Conservation (phyloP, 2,113 vertebrate genomes). For the Vulpes vulpes region DNA sequence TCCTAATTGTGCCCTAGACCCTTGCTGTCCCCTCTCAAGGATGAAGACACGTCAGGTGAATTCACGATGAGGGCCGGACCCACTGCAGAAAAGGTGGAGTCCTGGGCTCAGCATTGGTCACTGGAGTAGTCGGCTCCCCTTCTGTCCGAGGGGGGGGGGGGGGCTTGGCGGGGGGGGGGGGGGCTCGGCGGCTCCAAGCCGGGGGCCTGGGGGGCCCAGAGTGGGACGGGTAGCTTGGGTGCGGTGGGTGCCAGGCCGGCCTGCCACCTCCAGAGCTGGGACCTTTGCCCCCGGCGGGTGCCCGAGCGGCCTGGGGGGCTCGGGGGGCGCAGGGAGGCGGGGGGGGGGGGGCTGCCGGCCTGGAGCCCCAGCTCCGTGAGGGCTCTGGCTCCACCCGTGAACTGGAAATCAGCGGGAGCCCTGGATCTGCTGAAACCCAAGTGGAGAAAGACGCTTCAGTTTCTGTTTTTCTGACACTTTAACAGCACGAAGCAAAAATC, state of each 20-base stretch:
- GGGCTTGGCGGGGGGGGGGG: too few relatives aligned
- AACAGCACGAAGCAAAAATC: slow-evolving; percentile 65
- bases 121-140: not conserved
- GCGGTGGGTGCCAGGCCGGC: too few relatives aligned
- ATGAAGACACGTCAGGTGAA: not conserved
- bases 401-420: slow-evolving; percentile 35
- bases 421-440: slow-evolving; percentile 56
- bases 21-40: not conserved
- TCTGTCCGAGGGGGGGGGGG: not conserved
- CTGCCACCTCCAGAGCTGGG: too few relatives aligned
- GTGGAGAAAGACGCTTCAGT: not conserved
- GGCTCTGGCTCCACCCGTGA: too few relatives aligned
- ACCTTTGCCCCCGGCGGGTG: too few relatives aligned
- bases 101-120: not conserved
- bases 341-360: too few relatives aligned
- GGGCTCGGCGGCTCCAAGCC: too few relatives aligned
- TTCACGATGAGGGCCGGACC: not conserved
- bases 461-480: slow-evolving; percentile 56
- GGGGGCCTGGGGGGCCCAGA: too few relatives aligned
- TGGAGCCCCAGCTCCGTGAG: too few relatives aligned
- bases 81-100: not conserved
- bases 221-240: too few relatives aligned
- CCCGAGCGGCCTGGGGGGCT: too few relatives aligned
- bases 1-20: not conserved
- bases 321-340: too few relatives aligned